Evolutionary conservation across 1,140 invertebrate genomes (phyloP).

Genomic region (Euura saliciscinereae): DNA sequence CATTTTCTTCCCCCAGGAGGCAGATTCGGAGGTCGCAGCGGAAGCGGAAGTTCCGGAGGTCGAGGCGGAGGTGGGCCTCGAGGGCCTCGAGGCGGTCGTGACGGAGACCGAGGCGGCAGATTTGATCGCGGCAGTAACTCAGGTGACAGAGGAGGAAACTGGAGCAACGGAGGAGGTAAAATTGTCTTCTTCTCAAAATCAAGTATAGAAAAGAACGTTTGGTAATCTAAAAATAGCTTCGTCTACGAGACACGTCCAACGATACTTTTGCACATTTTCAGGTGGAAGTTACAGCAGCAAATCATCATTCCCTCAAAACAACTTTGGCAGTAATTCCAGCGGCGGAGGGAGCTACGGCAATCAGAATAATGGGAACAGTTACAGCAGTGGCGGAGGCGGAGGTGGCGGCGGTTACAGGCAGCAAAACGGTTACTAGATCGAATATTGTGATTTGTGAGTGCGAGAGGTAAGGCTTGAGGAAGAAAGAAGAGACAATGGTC

Average conservation of each 20-base stretch:
- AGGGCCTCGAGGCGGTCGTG: slow-evolving; percentile 39
- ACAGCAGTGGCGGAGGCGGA: slow-evolving; percentile 12
- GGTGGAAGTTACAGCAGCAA: slow-evolving; percentile 36
- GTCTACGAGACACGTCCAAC: too few species aligned
- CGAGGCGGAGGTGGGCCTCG: slow-evolving; percentile 38
- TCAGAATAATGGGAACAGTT: slow-evolving; percentile 44
- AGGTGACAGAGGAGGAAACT: slow-evolving; percentile 48
- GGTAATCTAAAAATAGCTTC: too few species aligned
- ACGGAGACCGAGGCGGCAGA: slow-evolving; percentile 42
- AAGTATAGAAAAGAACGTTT: too few species aligned
- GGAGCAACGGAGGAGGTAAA: slow-evolving; percentile 33
- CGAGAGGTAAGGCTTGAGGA: not conserved
- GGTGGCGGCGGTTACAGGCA: slow-evolving; percentile 44
- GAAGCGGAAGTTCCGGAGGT: slow-evolving; percentile 27
- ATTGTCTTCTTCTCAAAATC: too few species aligned
- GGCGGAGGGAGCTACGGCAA: slow-evolving; percentile 32
- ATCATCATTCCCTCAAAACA: slow-evolving; percentile 38
- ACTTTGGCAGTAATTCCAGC: slow-evolving; percentile 33
- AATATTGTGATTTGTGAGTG: slow-evolving; percentile 14
- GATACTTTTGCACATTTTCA: not conserved
- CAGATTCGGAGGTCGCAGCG: slow-evolving; percentile 26
- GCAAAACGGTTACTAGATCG: slow-evolving; percentile 52
- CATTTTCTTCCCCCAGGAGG: slow-evolving; percentile 21
- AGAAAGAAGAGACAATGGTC: slow-evolving; percentile 11
- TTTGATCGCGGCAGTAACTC: slow-evolving; percentile 43